Evolutionary conservation across 2,113 vertebrate genomes (phyloP).

Genomic region (Hydrochoerus hydrochaeris): DNA sequence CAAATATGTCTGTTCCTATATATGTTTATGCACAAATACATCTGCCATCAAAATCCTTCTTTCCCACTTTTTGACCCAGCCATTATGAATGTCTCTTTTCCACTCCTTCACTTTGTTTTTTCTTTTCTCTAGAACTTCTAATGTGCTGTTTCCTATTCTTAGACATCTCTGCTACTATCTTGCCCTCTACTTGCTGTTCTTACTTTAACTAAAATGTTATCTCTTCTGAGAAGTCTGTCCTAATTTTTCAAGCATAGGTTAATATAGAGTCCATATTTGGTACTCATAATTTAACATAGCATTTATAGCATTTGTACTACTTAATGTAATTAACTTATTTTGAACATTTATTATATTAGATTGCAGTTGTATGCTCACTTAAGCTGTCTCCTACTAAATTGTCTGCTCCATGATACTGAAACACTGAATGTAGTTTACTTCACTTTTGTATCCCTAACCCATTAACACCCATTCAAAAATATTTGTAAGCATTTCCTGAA

Average conservation of each 20-base stretch:
- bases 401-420: rapidly evolving
- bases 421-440: background rate
- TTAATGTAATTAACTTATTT: background rate
- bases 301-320: background rate
- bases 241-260: background rate
- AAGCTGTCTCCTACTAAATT: background rate
- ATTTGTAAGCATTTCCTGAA: background rate
- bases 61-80: background rate
- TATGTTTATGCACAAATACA: rapidly evolving
- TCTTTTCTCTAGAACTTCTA: background rate
- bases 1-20: background rate
- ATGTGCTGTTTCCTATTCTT: background rate
- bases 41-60: background rate
- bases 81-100: background rate
- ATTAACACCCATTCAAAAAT: background rate
- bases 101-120: background rate
- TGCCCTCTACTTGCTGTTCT: background rate
- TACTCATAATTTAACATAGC: background rate
- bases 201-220: background rate
- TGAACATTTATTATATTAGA: background rate
- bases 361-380: background rate
- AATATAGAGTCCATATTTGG: background rate
- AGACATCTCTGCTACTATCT: background rate
- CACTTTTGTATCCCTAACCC: background rate
- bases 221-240: background rate